Conservation (phyloP, 2,113 vertebrate genomes). For the Chitala chitala region DNA sequence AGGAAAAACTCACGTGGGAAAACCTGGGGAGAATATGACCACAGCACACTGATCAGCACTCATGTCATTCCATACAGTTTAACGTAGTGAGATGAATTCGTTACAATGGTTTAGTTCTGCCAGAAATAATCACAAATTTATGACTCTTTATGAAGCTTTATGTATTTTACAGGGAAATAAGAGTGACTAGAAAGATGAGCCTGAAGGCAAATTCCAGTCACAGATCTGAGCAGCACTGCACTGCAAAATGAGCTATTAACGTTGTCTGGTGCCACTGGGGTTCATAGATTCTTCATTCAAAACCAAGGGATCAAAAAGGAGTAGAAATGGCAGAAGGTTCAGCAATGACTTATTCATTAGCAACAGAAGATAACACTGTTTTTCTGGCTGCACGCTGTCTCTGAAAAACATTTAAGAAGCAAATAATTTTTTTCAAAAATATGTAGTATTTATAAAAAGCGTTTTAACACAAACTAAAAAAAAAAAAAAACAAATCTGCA, state of each 20-base stretch:
- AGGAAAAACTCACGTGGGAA: neutral
- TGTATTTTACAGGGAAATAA: neutral
- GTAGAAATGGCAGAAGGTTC: neutral
- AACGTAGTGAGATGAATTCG: neutral
- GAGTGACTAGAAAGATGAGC: neutral
- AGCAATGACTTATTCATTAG: neutral
- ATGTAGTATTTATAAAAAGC: neutral
- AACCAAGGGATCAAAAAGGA: neutral
- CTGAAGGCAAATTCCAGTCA: neutral
- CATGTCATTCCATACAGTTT: neutral
- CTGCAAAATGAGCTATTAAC: neutral
- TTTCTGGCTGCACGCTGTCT: neutral
- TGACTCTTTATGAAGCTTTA: neutral
- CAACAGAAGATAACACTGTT: neutral
- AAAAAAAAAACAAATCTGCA: neutral
- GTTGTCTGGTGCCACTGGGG: neutral
- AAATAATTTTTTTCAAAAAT: neutral
- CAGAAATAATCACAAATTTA: slow-evolving; percentile 1
- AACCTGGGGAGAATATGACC: neutral
- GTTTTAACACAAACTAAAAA: no score
- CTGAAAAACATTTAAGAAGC: neutral
- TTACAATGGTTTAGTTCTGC: neutral
- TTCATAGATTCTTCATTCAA: neutral
- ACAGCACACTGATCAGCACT: no score
- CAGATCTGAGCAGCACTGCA: neutral